A percentile compares a stretch with the other conserved stretches of the same genome.
These are phyloP conservation scores for Furnarius figulus DNA, from an alignment of 2,113 vertebrate genomes.

Conservation along the genomic window DNA sequence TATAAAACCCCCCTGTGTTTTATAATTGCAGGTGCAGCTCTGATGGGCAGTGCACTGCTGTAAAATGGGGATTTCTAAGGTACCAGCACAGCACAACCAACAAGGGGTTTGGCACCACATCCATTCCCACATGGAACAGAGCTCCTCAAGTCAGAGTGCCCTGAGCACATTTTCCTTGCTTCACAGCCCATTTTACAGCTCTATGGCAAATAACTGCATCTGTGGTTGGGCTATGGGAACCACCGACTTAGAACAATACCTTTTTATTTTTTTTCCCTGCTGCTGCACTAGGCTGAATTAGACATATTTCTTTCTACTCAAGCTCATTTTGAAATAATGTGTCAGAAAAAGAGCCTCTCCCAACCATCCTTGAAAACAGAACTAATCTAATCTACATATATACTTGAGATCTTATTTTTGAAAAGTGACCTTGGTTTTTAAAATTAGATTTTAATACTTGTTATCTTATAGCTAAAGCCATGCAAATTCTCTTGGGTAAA, in stretches of 20 bases:
- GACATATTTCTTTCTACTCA: neutral
- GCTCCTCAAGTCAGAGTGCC: accelerated
- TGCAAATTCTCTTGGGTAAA: neutral
- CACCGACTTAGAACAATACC: neutral
- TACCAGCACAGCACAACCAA: accelerated
- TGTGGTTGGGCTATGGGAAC: neutral
- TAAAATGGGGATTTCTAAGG: neutral
- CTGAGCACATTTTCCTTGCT: accelerated
- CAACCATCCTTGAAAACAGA: neutral
- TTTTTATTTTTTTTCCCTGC: neutral
- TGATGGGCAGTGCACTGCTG: accelerated
- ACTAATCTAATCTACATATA: neutral
- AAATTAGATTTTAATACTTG: neutral
- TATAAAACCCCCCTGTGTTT: neutral
- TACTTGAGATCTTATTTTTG: neutral
- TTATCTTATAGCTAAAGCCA: neutral
- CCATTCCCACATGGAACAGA: accelerated
- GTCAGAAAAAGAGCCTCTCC: neutral
- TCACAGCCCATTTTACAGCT: neutral
- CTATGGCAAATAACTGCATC: neutral
- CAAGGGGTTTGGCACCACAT: accelerated
- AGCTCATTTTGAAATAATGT: neutral
- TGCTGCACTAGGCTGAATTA: neutral
- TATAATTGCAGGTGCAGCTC: neutral
- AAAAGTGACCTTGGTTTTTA: neutral